Base-by-base conservation (phyloP, 2,888 invertebrate genomes). In the Zonitis immaculata region DNA sequence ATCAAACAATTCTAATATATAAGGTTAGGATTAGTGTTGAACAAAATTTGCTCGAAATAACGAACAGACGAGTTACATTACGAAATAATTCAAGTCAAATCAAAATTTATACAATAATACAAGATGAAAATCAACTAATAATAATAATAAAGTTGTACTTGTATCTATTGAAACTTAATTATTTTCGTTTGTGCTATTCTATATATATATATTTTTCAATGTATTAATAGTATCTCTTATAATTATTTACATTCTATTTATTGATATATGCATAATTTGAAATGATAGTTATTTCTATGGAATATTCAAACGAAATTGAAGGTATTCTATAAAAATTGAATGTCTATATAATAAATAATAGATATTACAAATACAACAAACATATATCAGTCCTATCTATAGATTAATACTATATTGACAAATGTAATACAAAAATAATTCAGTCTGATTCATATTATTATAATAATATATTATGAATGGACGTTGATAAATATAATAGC, bases 391-490 rank as follows among this genome's bases (percentile, higher is more conserved):
- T 66, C 62, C n/a, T n/a, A n/a, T n/a, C 63, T 63, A 59, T 59
- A 57, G 54, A 61, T 58, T 63, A 62, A 62, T 62, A 64, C 60
- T 59, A 62, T 52, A 48, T 59, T 61, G 56, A 52, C 53, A 30
- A 53, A 61, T 60, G 57, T 58, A 59, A 62, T 68, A 68, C 62
- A 68, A 68, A 68, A 67, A 68, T 68, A 68, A 67, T 65, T 68
- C 68, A 67, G 67, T 68, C 67, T 64, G 59, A 57, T 62, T 63
- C 59, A 59, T 65, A 61, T n/a, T n/a, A n/a, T n/a, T n/a, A n/a
- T n/a, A n/a, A n/a, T n/a, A n/a, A n/a, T n/a, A n/a, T n/a, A n/a
- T n/a, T 62, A 65, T 64, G 61, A 65, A 65, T 68, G 68, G 68
- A 68, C 68, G 68, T 64, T 57, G 63, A 63, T 60, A 61, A n/a